These are phyloP conservation scores for Varanus komodoensis DNA, from an alignment of 2,113 vertebrate genomes.

Conservation along the genomic window DNA sequence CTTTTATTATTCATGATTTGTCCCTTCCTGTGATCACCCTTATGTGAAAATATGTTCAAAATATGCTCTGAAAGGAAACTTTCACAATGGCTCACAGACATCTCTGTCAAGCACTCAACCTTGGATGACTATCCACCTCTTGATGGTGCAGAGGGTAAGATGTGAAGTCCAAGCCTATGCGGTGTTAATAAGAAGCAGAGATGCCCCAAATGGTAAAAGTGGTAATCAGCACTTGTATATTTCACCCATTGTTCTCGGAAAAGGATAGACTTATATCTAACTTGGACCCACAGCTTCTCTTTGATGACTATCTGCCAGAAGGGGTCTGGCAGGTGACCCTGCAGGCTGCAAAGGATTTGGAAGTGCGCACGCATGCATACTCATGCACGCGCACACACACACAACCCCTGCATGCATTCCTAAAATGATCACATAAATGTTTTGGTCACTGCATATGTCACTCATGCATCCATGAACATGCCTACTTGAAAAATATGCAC, in stretches of 20 bases:
- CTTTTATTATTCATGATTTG: slow-evolving; percentile 2
- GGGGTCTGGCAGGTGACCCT: background rate
- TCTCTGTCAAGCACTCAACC: background rate
- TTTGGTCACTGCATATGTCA: too few relatives aligned
- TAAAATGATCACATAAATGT: too few relatives aligned
- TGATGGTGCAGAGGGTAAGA: background rate
- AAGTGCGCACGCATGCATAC: background rate
- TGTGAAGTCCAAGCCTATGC: background rate
- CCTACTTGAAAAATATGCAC: too few relatives aligned
- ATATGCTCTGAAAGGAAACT: background rate
- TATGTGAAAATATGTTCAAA: background rate
- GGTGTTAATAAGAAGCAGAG: background rate
- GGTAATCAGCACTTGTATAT: background rate
- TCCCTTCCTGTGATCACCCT: background rate
- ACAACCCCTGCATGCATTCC: too few relatives aligned
- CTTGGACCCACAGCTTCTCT: background rate
- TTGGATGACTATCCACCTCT: background rate
- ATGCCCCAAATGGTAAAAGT: background rate
- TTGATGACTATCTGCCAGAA: background rate
- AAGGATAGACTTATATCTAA: too few relatives aligned
- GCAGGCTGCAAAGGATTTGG: background rate
- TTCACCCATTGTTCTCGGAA: background rate
- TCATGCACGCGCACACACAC: too few relatives aligned
- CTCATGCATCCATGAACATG: too few relatives aligned
- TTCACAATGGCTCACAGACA: background rate